phyloP scores from a whole-genome alignment of 2,888 invertebrate species.

The Platycheirus rosarum region DNA sequence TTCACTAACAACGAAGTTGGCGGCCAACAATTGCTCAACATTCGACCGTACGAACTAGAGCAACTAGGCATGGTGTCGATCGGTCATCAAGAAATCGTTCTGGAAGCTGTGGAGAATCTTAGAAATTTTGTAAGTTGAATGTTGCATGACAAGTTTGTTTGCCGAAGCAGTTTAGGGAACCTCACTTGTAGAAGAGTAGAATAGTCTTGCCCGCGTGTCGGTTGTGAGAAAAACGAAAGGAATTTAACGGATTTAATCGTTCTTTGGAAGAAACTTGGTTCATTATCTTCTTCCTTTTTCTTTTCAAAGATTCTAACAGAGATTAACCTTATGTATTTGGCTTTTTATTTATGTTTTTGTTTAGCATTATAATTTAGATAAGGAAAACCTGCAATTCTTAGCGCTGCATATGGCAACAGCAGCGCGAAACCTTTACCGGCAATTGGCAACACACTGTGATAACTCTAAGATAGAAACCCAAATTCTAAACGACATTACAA shows the following conservation, averaged over 20 bases:
- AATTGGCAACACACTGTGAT: constrained; percentile 85
- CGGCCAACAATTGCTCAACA: constrained; percentile 89
- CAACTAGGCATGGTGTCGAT: constrained; percentile 92
- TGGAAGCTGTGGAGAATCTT: constrained; percentile 95
- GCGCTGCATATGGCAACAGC: constrained; percentile 92
- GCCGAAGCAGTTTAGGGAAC: too few species aligned
- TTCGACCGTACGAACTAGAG: constrained; percentile 94
- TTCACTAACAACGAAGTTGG: constrained; percentile 92
- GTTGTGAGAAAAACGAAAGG: too few species aligned
- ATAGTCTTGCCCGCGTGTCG: too few species aligned
- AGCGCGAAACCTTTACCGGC: constrained; percentile 90
- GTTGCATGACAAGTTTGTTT: too few species aligned
- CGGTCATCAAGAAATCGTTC: constrained; percentile 96
- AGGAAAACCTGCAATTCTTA: constrained; percentile 95
- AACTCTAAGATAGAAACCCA: constrained; percentile 88
- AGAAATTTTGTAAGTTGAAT: constrained; percentile 89
- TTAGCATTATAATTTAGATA: constrained; percentile 94
- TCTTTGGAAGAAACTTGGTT: too few species aligned
- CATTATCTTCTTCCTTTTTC: too few species aligned
- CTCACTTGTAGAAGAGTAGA: too few species aligned
- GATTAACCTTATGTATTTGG: too few species aligned
- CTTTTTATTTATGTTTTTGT: constrained; percentile 77
- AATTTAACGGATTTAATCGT: too few species aligned
- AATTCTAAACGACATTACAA: constrained; percentile 92
- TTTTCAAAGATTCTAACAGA: too few species aligned